Conservation (phyloP, 2,797 vertebrate species). For the Myripristis murdjan region DNA sequence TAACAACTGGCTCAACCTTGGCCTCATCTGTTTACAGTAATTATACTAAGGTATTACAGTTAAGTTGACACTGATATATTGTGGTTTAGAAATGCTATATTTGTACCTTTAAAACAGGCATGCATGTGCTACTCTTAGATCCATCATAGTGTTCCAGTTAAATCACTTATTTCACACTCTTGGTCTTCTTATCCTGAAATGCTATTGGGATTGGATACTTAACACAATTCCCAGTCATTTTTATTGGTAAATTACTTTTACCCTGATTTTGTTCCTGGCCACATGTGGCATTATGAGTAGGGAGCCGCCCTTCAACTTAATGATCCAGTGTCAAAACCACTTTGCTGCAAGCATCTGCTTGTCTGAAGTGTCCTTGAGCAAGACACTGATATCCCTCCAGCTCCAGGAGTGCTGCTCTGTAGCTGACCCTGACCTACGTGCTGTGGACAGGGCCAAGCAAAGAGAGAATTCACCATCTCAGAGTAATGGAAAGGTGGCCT, state of each 20-base stretch:
- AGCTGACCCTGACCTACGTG: no score
- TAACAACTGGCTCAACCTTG: no score
- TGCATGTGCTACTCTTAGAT: no score
- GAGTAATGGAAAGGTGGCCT: not conserved
- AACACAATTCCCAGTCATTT: slow-evolving; percentile 12
- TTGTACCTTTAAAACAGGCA: no score
- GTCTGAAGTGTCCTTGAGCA: not conserved
- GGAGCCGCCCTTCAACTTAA: no score
- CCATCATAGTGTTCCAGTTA: no score
- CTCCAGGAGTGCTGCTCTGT: not conserved
- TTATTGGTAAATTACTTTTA: slow-evolving; percentile 27
- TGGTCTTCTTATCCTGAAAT: not conserved
- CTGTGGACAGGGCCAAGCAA: no score
- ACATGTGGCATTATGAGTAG: slow-evolving; percentile 11
- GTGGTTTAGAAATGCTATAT: no score
- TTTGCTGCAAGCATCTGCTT: not conserved
- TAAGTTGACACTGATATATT: no score
- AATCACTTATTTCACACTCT: not conserved
- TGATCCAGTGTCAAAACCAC: slow-evolving; percentile 5
- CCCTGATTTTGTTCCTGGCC: slow-evolving; percentile 20
- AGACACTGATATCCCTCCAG: not conserved
- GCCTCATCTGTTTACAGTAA: no score
- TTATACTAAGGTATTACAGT: no score
- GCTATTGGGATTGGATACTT: not conserved
- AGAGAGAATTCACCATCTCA: not conserved